A percentile compares a stretch with the other conserved stretches of the same genome.
Conservation (phyloP, 2,888 invertebrate species). For the Mythimna ferrago region DNA sequence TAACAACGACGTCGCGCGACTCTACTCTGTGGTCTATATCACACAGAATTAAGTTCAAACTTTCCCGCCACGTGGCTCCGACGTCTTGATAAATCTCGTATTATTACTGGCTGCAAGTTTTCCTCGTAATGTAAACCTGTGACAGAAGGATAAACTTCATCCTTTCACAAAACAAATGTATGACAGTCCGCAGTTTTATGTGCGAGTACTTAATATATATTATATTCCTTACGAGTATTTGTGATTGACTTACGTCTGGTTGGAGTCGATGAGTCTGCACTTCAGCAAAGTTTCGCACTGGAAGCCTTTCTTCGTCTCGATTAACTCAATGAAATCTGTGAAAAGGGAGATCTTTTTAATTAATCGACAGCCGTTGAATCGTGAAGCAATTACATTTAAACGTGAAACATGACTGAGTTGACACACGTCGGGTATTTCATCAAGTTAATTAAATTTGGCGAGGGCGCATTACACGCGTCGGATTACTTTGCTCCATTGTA, state of each 20-base stretch:
- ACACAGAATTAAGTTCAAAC: slow-evolving; percentile 63
- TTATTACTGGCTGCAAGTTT: slow-evolving; percentile 70
- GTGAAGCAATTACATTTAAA: slow-evolving; percentile 59
- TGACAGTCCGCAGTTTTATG: slow-evolving; percentile 60
- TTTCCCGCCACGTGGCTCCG: slow-evolving; percentile 47
- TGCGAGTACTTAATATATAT: slow-evolving; percentile 53
- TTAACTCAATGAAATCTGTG: slow-evolving; percentile 68
- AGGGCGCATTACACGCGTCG: slow-evolving; percentile 54
- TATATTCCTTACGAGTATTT: slow-evolving; percentile 52
- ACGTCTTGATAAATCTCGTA: slow-evolving; percentile 67
- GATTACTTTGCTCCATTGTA: slow-evolving; percentile 59
- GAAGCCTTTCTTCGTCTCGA: slow-evolving; percentile 62
- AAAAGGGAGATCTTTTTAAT: slow-evolving; percentile 59
- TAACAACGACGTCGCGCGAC: slow-evolving; percentile 75
- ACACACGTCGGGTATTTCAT: slow-evolving; percentile 59
- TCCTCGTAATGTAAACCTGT: slow-evolving; percentile 64
- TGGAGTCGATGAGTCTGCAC: slow-evolving; percentile 70
- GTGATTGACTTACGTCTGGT: slow-evolving; percentile 75
- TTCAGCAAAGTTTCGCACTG: slow-evolving; percentile 70
- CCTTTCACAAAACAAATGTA: slow-evolving; percentile 66
- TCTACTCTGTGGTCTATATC: slow-evolving; percentile 65
- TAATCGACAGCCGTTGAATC: slow-evolving; percentile 41
- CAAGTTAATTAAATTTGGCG: slow-evolving; percentile 63
- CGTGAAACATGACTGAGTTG: slow-evolving; percentile 58
- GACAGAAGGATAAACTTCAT: slow-evolving; percentile 66